Base-by-base conservation (phyloP, 1,140 invertebrate genomes). In the Drosophila sulfurigaster region DNA sequence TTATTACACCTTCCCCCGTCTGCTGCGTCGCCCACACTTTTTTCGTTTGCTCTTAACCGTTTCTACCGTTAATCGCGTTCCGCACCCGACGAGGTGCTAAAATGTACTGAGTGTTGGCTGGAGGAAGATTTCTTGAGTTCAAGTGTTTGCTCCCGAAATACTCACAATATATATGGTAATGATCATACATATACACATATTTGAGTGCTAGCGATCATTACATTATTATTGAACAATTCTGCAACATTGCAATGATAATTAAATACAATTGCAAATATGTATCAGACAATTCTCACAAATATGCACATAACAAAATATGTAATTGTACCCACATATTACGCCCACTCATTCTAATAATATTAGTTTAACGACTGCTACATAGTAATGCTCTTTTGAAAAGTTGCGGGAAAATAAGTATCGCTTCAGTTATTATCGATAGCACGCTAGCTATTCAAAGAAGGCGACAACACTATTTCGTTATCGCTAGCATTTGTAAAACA, bases 81-180 rank as follows among this genome's bases (percentile, higher is more conserved):
- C 66, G 59, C 69, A 45, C 70, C 67, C 85, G 65, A 69, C 46
- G 63, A 81, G 71, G 62, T 79, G 79, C 66, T 73, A 85, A 75
- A 68, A 58, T 65, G 54, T 85, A 89, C 81, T 89, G 79, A 54
- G 20, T 54, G 85, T 25, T 51, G 32, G 58, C 46, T 51, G 41
- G 58, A 51, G 46, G 15, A 16, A 48, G 32, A 57, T 38, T 15
- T 48, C 35, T 32, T 43, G 62, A 11, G n/a, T 15, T 41, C 59
- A 35, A 48, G 45, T 38, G 28, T 63, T 62, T 46, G 20, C 52
- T 54, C 54, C 30, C 58, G 52, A 66, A 51, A 54, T 65, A 35
- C 35, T n/a, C 56, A 57, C 58, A 49, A 43, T n/a, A 30, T 38
- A 38, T 38, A 38, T 10, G 10, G 8, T 8, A 11, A 38, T 16